These are phyloP conservation scores for Oostethus manadensis DNA, from an alignment of 2,113 vertebrate species.

Conservation along the genomic window DNA sequence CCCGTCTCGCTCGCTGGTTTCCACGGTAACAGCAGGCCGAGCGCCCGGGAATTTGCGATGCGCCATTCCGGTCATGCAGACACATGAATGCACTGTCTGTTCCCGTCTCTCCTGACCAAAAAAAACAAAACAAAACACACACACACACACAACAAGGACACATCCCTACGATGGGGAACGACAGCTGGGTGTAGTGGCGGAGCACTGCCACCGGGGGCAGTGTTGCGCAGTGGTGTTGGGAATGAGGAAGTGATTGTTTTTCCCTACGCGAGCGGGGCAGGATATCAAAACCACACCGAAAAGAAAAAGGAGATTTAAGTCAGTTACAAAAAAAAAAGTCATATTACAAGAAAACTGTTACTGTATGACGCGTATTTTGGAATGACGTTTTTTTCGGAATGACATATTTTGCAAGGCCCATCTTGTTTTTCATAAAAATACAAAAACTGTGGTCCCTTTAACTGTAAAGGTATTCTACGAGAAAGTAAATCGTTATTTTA, in stretches of 20 bases:
- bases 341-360: too few relatives aligned
- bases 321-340: neutral
- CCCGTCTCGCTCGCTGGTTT: slow-evolving; percentile 52
- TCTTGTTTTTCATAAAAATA: too few relatives aligned
- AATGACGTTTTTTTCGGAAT: too few relatives aligned
- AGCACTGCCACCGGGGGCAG: slow-evolving; percentile 15
- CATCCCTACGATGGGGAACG: slow-evolving; percentile 30
- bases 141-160: neutral
- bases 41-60: slow-evolving; percentile 55
- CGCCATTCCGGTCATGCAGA: slow-evolving; percentile 56
- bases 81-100: slow-evolving; percentile 67
- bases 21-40: slow-evolving; percentile 60
- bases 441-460: too few relatives aligned
- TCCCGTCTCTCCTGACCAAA: slow-evolving; percentile 38
- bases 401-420: too few relatives aligned
- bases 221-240: slow-evolving; percentile 18
- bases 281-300: neutral
- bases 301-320: neutral
- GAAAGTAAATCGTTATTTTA: neutral
- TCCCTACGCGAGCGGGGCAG: neutral
- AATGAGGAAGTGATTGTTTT: slow-evolving; percentile 1
- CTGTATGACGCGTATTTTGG: too few relatives aligned
- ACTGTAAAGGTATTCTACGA: too few relatives aligned
- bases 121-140: slow-evolving; percentile 11
- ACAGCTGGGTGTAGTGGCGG: slow-evolving; percentile 13